phyloP scores from a whole-genome alignment of 1,140 invertebrate genomes.

The Notospermus geniculatus region DNA sequence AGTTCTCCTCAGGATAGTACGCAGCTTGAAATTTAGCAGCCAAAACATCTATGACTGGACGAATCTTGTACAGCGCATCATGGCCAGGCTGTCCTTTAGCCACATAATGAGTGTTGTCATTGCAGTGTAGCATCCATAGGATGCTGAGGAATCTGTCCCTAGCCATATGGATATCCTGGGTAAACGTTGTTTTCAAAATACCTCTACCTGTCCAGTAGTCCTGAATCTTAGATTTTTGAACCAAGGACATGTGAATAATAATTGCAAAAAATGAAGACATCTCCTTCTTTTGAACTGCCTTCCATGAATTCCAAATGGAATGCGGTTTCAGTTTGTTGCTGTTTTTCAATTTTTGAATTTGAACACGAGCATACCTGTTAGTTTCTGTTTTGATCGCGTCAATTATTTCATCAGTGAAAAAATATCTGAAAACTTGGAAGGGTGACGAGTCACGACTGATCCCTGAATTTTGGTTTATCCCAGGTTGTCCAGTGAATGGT shows the following conservation, averaged over 20 bases:
- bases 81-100: conserved; percentile 8
- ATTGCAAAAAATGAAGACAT: background rate
- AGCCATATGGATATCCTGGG: background rate
- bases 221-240: background rate
- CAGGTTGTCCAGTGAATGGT: too few relatives aligned
- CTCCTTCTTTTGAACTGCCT: background rate
- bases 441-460: too few relatives aligned
- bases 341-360: too few relatives aligned
- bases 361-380: too few relatives aligned
- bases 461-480: too few relatives aligned
- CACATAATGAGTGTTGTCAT: conserved; percentile 1
- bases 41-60: conserved; percentile 23
- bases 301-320: background rate
- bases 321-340: too few relatives aligned
- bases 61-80: conserved; percentile 28
- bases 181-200: conserved; percentile 9
- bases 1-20: conserved; percentile 16
- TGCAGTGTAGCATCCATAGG: background rate
- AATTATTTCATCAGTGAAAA: too few relatives aligned
- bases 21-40: conserved; percentile 9
- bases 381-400: too few relatives aligned
- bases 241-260: background rate
- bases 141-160: background rate
- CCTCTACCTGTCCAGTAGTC: background rate
- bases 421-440: too few relatives aligned